Evolutionary conservation across 2,797 vertebrate species (phyloP), one percentile per base, ranked within the genome.

Genomic region (Urophycis tenuis): DNA sequence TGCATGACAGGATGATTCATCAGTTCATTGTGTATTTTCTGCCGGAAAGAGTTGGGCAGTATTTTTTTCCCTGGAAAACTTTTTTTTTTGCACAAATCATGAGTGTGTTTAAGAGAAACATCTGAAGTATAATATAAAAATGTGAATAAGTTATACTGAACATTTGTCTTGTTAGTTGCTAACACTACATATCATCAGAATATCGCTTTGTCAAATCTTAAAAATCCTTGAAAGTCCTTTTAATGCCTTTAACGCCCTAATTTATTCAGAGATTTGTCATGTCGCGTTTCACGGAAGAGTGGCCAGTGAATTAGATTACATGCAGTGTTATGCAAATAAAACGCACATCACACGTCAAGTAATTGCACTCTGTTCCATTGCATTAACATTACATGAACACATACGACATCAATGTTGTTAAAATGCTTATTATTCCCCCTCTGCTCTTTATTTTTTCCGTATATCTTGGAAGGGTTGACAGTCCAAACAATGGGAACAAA

Each of bases 381-480:
- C 19, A 53, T 53, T 0, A 53, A 53, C 17, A 53, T 60, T n/a
- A 10, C 53, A 60, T 60, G 7, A 60, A 60, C 53, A 60, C 2
- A 60, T 25, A 60, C 45, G 22, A 22, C 22, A 53, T 53, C 12
- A 14, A 17, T 53, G 19, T 53, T 19, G 19, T 53, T 19, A 53
- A 53, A 19, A 53, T 53, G 45, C 2, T 53, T n/a, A n/a, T n/a
- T 78, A 77, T 36, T 71, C 33, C 71, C 33, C 34, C 12, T 49
- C 72, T 53, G 41, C n/a, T 53, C 39, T 77, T 10, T 69, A 39
- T 75, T 76, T 77, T 74, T 60, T 79, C n/a, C 11, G 73, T 11
- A 79, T 73, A 73, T 83, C 39, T 82, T 64, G 22, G 67, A 77
- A 30, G 72, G 76, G 69, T 79, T 79, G 78, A 79, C 73, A 76